Evolutionary conservation across 2,797 vertebrate genomes (phyloP).

Genomic region (Psittacula derbiana): DNA sequence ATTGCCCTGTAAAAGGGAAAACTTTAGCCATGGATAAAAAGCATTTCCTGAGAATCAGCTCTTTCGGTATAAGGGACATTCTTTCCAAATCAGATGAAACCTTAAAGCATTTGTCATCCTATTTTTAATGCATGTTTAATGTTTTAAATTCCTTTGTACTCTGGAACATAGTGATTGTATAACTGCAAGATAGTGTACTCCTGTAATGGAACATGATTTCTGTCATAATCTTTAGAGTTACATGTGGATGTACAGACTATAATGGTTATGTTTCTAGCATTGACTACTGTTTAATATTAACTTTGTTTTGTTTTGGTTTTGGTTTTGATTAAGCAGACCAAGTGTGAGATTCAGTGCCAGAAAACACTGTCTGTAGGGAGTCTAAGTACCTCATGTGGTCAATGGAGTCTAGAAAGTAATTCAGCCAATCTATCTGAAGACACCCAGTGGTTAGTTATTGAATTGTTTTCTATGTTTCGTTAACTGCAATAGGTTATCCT

Average conservation of each 20-base stretch:
- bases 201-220: neutral
- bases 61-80: neutral
- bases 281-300: neutral
- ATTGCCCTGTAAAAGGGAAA: neutral
- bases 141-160: neutral
- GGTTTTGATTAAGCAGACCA: neutral
- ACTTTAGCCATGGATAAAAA: neutral
- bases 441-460: neutral
- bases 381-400: neutral
- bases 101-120: neutral
- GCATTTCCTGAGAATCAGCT: neutral
- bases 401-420: neutral
- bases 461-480: neutral
- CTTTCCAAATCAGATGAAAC: neutral
- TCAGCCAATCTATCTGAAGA: neutral
- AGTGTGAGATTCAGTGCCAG: neutral
- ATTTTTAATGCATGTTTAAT: neutral
- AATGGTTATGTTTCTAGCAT: neutral
- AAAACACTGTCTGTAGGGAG: neutral
- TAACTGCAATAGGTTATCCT: neutral
- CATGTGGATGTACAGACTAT: neutral
- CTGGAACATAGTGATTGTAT: neutral
- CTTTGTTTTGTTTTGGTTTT: neutral
- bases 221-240: neutral
- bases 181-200: neutral